phyloP scores from a whole-genome alignment of 2,888 invertebrate genomes.

The Pollenia griseotomentosa region DNA sequence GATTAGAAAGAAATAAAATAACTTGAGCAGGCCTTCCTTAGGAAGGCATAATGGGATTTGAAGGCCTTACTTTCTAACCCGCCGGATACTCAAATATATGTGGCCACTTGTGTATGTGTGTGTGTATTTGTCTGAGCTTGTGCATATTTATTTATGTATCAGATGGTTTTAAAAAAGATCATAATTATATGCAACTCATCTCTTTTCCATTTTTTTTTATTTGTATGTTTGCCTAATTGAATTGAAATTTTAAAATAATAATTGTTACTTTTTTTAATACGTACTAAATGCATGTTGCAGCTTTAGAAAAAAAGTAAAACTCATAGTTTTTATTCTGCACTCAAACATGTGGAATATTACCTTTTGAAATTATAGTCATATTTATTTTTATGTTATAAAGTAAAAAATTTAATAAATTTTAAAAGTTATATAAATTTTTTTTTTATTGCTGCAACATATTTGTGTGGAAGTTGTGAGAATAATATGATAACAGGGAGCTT shows the following conservation, averaged over 20 bases:
- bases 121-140: slow-evolving; percentile 1
- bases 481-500: no score
- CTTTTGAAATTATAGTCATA: slow-evolving; percentile 17
- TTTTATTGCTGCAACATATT: not conserved
- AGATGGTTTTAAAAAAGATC: slow-evolving; percentile 59
- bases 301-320: slow-evolving; percentile 16
- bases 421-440: not conserved
- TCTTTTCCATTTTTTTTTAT: slow-evolving; percentile 12
- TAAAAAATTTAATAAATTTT: no score
- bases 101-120: slow-evolving; percentile 5
- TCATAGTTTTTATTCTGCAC: slow-evolving; percentile 12
- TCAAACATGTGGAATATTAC: slow-evolving; percentile 10
- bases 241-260: slow-evolving; percentile 57
- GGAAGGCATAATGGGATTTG: no score
- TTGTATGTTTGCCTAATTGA: slow-evolving; percentile 54
- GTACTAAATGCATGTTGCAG: slow-evolving; percentile 6
- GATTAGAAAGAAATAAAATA: no score
- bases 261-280: slow-evolving; percentile 31
- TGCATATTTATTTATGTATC: slow-evolving; percentile 43
- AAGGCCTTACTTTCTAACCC: no score
- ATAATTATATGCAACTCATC: slow-evolving; percentile 57
- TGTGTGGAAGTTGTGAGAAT: not conserved
- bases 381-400: not conserved
- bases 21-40: no score
- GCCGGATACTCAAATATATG: not conserved